Conservation (phyloP, 2,888 invertebrate species). For the Microdon myrmicae region DNA sequence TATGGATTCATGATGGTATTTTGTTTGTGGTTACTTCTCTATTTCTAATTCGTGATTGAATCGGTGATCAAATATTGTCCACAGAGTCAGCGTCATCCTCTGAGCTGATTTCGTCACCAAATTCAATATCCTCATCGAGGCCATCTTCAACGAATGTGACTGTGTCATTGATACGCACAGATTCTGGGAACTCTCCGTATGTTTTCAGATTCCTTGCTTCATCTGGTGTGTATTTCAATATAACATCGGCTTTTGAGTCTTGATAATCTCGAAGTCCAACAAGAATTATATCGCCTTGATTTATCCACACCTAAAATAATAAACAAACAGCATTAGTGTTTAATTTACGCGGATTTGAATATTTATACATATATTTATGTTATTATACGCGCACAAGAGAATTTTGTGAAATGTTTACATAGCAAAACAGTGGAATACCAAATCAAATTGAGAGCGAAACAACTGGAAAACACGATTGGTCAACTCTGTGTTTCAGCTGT, state of each 20-base stretch:
- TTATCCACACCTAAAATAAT: conserved; percentile 86
- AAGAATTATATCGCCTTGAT: conserved; percentile 97
- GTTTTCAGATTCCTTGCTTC: conserved; percentile 99
- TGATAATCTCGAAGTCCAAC: conserved; percentile 98
- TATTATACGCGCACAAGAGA: too few species aligned
- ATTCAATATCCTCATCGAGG: conserved; percentile 96
- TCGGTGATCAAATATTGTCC: conserved; percentile 71
- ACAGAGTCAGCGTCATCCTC: conserved; percentile 85
- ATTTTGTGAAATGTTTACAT: too few species aligned
- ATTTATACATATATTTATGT: too few species aligned
- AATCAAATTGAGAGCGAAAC: too few species aligned
- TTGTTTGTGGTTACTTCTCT: too few species aligned
- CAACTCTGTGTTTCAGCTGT: too few species aligned
- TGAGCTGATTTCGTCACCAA: conserved; percentile 93
- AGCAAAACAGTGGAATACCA: too few species aligned
- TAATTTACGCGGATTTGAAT: too few species aligned
- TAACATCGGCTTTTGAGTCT: conserved; percentile 98
- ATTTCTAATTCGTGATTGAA: too few species aligned
- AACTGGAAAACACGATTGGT: too few species aligned
- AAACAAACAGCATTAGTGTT: too few species aligned
- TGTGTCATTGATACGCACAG: conserved; percentile 96
- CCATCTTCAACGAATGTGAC: conserved; percentile 95
- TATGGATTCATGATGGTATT: too few species aligned
- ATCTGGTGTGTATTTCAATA: conserved; percentile 98
- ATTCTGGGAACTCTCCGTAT: conserved; percentile 98